Base-by-base conservation (phyloP, 37 sponge, comb jelly and placozoan genomes). In the Crambe crambe region DNA sequence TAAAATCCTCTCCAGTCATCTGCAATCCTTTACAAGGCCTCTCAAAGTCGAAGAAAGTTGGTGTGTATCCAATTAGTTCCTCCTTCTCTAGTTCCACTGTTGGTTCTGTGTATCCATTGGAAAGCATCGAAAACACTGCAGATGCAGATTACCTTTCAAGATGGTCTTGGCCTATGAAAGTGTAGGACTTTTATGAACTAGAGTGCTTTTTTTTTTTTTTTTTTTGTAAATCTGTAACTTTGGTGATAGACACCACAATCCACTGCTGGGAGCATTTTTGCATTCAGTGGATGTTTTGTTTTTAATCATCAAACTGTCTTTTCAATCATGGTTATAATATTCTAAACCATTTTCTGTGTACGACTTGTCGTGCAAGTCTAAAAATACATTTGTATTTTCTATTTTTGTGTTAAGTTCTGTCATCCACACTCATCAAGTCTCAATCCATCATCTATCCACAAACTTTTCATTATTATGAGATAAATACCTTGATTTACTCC, bases 121-220 rank as follows among this genome's bases (percentile, higher is more conserved):
- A 73, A 4, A 51, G 34, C 58, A 77, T 77, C 29, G 77, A 77
- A 64, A 64, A 77, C 41, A 62, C 10, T n/a, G 9, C 39, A 62
- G 42, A 44, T 35, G 64, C 35, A 1, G 81, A 87, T 26, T 59
- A 74, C 21, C 37, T 81, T 30, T 60, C 82, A n/a, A 66, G 83
- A 64, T 88, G 88, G 88, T 88, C 88, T 3, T 87, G 87, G 87
- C 87, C 87, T 2, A 56, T 80, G 31, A 75, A 74, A 35, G 81
- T 51, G 1, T 77, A n/a, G 66, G 36, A 80, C 0, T 29, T 41
- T 15, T 41, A 1, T 30, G 67, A 22, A 34, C 51, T 26, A 32
- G 15, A 21, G 17, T 37, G 20, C 35, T 6, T 30, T 30, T 25
- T 9, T 4, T 3, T 31, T 67, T 30, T 37, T 37, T 30, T 3